Conservation (phyloP, 2,888 invertebrate genomes). For the Habrosyne pyritoides region DNA sequence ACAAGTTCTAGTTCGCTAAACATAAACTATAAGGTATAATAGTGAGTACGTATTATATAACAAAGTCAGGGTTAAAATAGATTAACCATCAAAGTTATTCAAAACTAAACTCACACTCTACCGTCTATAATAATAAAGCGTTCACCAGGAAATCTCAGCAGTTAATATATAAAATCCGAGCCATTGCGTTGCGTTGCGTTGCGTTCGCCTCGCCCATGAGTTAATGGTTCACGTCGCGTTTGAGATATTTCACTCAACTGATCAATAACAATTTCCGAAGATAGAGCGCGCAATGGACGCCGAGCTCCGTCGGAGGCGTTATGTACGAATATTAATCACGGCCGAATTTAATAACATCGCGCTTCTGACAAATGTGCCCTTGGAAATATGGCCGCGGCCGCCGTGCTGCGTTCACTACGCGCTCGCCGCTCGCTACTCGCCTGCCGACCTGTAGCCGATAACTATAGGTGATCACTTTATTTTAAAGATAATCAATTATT, state of each 20-base stretch:
- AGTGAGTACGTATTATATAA: too few relatives aligned
- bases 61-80: too few relatives aligned
- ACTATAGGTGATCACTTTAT: too few relatives aligned
- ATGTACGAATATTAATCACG: slow-evolving; percentile 14
- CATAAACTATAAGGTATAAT: too few relatives aligned
- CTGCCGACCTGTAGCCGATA: too few relatives aligned
- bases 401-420: slow-evolving; percentile 6
- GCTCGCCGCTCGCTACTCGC: neutral
- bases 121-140: neutral
- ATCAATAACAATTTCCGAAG: slow-evolving; percentile 1
- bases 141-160: neutral
- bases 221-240: neutral
- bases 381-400: slow-evolving; percentile 10
- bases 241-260: neutral
- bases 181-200: neutral
- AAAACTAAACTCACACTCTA: neutral
- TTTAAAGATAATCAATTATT: too few relatives aligned
- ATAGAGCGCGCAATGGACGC: neutral
- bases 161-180: neutral
- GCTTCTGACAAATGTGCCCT: slow-evolving; percentile 14
- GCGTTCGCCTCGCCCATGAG: neutral
- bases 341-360: slow-evolving; percentile 14
- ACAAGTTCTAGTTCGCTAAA: too few relatives aligned
- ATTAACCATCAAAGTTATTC: too few relatives aligned
- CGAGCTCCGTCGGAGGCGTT: neutral